Evolutionary conservation across 2,113 vertebrate genomes (phyloP).

Genomic region (Lichenostomus cassidix): DNA sequence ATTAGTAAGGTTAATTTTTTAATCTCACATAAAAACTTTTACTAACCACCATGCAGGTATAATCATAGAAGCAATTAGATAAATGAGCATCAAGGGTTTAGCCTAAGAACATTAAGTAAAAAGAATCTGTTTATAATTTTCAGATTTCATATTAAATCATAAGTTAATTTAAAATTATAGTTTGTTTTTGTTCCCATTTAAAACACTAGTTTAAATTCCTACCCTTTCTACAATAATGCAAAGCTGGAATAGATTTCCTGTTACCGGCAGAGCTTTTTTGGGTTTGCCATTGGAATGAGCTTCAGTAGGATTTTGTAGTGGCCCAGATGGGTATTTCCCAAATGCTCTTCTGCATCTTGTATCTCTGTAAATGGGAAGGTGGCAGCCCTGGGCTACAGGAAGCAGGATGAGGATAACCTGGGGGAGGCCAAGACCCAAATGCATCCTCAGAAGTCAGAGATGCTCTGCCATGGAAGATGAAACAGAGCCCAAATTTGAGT

Average conservation of each 20-base stretch:
- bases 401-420: not conserved
- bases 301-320: not conserved
- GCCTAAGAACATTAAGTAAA: not conserved
- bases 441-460: not conserved
- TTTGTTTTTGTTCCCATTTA: not conserved
- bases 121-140: not conserved
- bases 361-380: not conserved
- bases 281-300: not conserved
- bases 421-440: not conserved
- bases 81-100: not conserved
- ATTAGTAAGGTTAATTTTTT: conserved; percentile 10
- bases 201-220: not conserved
- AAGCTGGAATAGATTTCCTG: not conserved
- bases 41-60: not conserved
- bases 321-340: not conserved
- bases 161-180: not conserved
- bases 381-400: not conserved
- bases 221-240: not conserved
- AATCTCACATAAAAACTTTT: not conserved
- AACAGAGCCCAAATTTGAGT: not conserved
- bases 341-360: not conserved
- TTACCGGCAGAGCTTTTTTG: not conserved
- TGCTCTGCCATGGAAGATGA: not conserved
- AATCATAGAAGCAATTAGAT: not conserved
- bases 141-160: not conserved